Base-by-base conservation (phyloP, 2,888 invertebrate species). In the Nomada hirtipes region DNA sequence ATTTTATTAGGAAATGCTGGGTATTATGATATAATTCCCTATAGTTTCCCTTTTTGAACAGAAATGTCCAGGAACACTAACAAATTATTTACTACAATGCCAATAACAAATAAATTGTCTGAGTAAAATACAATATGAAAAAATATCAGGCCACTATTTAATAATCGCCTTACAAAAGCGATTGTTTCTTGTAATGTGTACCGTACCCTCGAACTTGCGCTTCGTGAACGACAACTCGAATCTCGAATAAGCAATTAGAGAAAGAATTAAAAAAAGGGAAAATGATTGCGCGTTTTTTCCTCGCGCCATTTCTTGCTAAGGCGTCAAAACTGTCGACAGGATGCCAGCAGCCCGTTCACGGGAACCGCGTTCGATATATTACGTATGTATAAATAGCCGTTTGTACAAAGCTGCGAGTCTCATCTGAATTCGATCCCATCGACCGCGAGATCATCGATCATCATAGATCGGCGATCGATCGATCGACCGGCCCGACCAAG, bases 361-460 rank as follows among this genome's bases (percentile, higher is more conserved):
- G 60, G 53, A 65, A 77, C 63, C 61, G 75, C 77, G 86, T 77
- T 86, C 88, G 86, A 88, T 84, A 82, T 80, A 79, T 81, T 85
- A 82, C 61, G 67, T 84, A 71, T 83, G 73, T 83, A 80, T 83
- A 86, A 85, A 82, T 68, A 79, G 87, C 79, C 81, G 82, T 87
- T 86, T 82, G 88, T 87, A 87, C 87, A 88, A 87, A 87, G 76
- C 70, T 79, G 71, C 79, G 64, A 88, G 86, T 86, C 82, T 72
- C 82, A 79, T 60, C 67, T 75, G 67, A 87, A 87, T 87, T 86
- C 88, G 87, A 87, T 84, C 84, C 86, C 74, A 87, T 79, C 86
- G 77, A 78, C 74, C 82, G 82, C 83, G 68, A 76, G 78, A 87
- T 76, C 76, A 76, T 75, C 76, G 84, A 82, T 86, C 78, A 64